These are phyloP conservation scores for Drosophila pseudoananassae DNA, from an alignment of 1,140 invertebrate genomes.

Conservation along the genomic window DNA sequence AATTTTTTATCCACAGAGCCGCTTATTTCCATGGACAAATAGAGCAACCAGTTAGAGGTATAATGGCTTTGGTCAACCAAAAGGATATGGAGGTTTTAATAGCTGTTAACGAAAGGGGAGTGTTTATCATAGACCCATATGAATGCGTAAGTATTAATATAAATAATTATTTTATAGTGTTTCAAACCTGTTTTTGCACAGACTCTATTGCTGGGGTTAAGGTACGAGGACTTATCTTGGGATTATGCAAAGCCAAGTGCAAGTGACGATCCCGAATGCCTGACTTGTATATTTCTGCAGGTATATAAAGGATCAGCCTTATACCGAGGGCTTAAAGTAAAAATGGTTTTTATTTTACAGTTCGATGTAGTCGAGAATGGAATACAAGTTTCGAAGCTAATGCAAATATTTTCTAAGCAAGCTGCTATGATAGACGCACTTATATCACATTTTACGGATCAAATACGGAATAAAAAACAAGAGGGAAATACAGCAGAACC, in stretches of 20 bases:
- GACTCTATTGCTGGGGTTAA: slow-evolving; percentile 92
- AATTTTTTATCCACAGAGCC: slow-evolving; percentile 85
- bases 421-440: slow-evolving; percentile 96
- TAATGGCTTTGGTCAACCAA: slow-evolving; percentile 93
- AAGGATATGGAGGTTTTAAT: slow-evolving; percentile 93
- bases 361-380: slow-evolving; percentile 95
- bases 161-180: not conserved
- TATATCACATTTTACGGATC: slow-evolving; percentile 92
- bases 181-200: slow-evolving; percentile 66
- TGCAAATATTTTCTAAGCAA: slow-evolving; percentile 95
- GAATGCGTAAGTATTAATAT: slow-evolving; percentile 89
- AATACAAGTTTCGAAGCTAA: slow-evolving; percentile 90
- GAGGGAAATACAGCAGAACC: slow-evolving; percentile 85
- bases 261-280: slow-evolving; percentile 92
- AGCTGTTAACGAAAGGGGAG: slow-evolving; percentile 94
- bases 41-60: slow-evolving; percentile 92
- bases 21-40: slow-evolving; percentile 96
- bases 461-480: slow-evolving; percentile 69
- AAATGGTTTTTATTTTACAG: slow-evolving; percentile 64
- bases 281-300: slow-evolving; percentile 95
- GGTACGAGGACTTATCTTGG: slow-evolving; percentile 95
- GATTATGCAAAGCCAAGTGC: slow-evolving; percentile 94
- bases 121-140: slow-evolving; percentile 94
- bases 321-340: not conserved
- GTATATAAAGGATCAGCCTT: slow-evolving; percentile 31